Conservation (phyloP, 2,888 invertebrate genomes). For the Limnephilus auricula region DNA sequence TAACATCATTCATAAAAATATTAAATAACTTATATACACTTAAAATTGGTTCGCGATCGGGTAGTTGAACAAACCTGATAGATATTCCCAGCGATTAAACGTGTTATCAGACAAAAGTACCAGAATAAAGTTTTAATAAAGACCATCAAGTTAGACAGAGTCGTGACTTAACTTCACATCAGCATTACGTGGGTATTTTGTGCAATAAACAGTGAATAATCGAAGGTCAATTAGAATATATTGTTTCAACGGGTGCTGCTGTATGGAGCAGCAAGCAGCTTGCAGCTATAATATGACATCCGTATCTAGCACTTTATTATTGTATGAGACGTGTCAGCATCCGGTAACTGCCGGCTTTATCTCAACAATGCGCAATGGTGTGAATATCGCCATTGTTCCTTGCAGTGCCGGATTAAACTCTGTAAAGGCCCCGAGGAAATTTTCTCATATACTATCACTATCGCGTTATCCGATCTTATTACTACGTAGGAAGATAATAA, state of each 20-base stretch:
- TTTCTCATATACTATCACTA: too few species aligned
- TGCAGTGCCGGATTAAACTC: not conserved
- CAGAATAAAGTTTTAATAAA: slow-evolving; percentile 21
- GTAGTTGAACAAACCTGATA: not conserved
- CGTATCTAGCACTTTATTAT: slow-evolving; percentile 9
- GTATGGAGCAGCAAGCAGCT: not conserved
- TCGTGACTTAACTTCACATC: slow-evolving; percentile 51
- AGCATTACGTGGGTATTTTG: slow-evolving; percentile 50
- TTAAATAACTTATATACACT: too few species aligned
- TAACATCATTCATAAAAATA: too few species aligned
- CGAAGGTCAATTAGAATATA: slow-evolving; percentile 53
- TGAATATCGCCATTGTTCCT: not conserved
- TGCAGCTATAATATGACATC: not conserved
- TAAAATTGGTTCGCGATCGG: not conserved
- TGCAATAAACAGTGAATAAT: slow-evolving; percentile 57
- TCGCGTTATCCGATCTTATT: too few species aligned
- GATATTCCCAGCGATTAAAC: not conserved
- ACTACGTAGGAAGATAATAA: too few species aligned
- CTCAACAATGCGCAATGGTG: not conserved
- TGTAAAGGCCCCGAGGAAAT: too few species aligned
- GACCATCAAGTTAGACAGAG: slow-evolving; percentile 20
- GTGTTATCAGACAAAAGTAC: not conserved
- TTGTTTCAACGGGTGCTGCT: not conserved
- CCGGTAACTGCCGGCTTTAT: not conserved
- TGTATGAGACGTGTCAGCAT: slow-evolving; percentile 16